Evolutionary conservation across 2,888 invertebrate species (phyloP), one percentile per base, ranked within the genome.

Genomic region (Xestia c-nigrum): DNA sequence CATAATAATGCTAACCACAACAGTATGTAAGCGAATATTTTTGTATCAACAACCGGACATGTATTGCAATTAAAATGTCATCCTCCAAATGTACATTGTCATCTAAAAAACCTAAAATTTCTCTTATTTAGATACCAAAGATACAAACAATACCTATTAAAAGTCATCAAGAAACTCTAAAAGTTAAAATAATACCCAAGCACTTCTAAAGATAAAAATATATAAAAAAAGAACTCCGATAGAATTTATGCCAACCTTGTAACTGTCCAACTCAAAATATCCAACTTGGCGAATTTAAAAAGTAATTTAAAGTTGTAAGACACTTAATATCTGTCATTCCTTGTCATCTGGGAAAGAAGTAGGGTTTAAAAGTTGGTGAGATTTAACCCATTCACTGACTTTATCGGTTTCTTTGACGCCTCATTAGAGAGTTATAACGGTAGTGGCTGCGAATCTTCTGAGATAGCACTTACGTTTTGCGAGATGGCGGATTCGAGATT

Each of bases 271-370:
- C 73, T 72, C 47, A 63, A 84, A 69, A 67, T 76, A 65, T 40
- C n/a, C 16, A 89, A 87, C 74, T 81, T 72, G 64, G 70, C 79
- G 59, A 82, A 82, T 84, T 87, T 85, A 77, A 82, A 87, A 87
- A 89, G 87, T 84, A 89, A 89, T 87, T 87, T 82, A 74, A 87
- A 89, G 55, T 89, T 85, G 24, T 55, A 61, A 71, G 75, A 71
- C 79, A 66, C 65, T 83, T 87, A 80, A 85, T 82, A 88, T 65
- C 85, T 87, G 85, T 80, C 83, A 78, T 68, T 78, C 66, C 65
- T 73, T 81, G 81, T 83, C 87, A 76, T 79, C 67, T 66, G 40
- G 43, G 57, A 69, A 68, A 43, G 9, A 46, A 46, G 12, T 68
- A n/a, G 38, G 21, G 24, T 72, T 55, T 47, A 70, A 79, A 79